These are phyloP conservation scores for Rotaria socialis DNA, from an alignment of 2,888 invertebrate genomes.

Conservation along the genomic window DNA sequence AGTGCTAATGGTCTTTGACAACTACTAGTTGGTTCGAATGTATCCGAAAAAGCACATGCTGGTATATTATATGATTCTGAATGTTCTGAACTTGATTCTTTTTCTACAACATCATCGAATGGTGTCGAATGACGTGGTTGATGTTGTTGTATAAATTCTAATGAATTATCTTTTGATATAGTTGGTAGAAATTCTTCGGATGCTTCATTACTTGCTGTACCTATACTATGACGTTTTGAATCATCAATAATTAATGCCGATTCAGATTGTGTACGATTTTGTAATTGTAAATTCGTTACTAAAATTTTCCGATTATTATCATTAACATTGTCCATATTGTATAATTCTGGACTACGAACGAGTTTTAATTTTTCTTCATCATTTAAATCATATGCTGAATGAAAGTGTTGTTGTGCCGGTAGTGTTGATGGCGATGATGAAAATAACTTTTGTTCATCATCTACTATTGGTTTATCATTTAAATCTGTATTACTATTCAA, in stretches of 20 bases:
- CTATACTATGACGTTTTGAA: not conserved
- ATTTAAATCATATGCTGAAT: not conserved
- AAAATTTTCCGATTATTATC: too few species aligned
- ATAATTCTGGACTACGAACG: constrained; percentile 28
- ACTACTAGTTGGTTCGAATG: constrained; percentile 29
- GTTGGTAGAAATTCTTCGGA: not conserved
- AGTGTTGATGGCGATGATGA: too few species aligned
- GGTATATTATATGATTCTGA: not conserved
- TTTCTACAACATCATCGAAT: constrained; percentile 17
- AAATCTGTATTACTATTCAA: not conserved
- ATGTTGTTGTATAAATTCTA: not conserved
- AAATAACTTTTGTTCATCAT: too few species aligned
- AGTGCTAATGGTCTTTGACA: constrained; percentile 17
- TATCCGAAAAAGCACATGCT: not conserved
- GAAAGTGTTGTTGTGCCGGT: not conserved
- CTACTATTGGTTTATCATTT: not conserved
- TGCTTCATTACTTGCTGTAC: not conserved
- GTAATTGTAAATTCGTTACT: not conserved
- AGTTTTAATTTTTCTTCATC: not conserved
- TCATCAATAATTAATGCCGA: not conserved
- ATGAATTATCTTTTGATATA: constrained; percentile 27
- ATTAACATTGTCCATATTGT: not conserved
- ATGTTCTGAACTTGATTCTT: constrained; percentile 8
- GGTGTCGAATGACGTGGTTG: not conserved
- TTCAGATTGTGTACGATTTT: constrained; percentile 31